Base-by-base conservation (phyloP, 1,140 invertebrate species). In the Sipha flava region DNA sequence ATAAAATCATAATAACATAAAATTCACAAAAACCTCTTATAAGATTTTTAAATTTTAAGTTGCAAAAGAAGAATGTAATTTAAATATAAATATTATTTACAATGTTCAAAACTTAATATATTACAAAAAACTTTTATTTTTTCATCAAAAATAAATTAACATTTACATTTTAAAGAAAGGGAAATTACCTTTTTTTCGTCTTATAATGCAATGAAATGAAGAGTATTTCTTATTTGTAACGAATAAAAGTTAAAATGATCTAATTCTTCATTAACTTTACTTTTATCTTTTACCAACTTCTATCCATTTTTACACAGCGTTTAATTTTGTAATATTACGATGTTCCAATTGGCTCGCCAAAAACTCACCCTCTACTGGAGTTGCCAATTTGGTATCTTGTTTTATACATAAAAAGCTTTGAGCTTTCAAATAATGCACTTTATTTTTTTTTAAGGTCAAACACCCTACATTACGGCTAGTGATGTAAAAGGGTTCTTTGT, bases 401-500 rank as follows among this genome's bases (percentile, higher is more conserved):
- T 66, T 66, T 66, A 40, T 66, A 66, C 37, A 66, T 66, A 43
- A 66, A 43, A 23, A 43, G 64, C 37, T 66, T 66, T 43, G 64
- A 43, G 64, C 37, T 66, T 43, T 40, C 34, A 66, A 66, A 43
- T 66, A 66, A 66, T 12, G 64, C 37, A 40, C 37, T 66, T 66
- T 66, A 66, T 66, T 66, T 66, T 66, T 66, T 40, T 43, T 40
- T 66, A 66, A 66, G 64, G 64, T 66, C 64, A 66, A 40, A 66
- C 37, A 66, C 12, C 64, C 64, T 1, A 66, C 23, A 37, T 66
- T 43, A 66, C 43, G 43, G 21, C 21, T 66, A 14, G n/a, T 66
- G 64, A 37, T 66, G 37, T 40, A 66, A 66, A 66, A 66, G 64
- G 64, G 64, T 66, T 66, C 64, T 66, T 66, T 66, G 64, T 66